Conservation (phyloP, 2,113 vertebrate genomes). For the Dipodomys spectabilis region DNA sequence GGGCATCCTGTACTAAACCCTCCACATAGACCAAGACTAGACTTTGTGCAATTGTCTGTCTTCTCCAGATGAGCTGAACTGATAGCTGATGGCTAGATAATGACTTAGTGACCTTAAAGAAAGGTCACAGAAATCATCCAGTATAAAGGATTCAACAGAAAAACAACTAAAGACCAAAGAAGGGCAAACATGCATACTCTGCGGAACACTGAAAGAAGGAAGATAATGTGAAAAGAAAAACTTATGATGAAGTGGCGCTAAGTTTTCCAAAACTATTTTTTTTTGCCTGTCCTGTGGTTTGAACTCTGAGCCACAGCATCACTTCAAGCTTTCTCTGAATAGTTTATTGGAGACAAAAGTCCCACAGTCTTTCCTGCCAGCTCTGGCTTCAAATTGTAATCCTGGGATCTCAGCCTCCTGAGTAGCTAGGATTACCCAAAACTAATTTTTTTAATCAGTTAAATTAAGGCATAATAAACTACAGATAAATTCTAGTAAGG, state of each 20-base stretch:
- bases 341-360: too few relatives aligned
- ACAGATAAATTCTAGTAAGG: not conserved
- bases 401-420: too few relatives aligned
- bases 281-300: too few relatives aligned
- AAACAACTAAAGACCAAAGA: not conserved
- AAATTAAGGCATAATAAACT: conserved; percentile 24
- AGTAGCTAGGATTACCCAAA: too few relatives aligned
- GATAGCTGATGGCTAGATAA: too few relatives aligned
- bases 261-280: not conserved
- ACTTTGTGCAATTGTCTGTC: too few relatives aligned
- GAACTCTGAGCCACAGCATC: too few relatives aligned
- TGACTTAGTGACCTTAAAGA: not conserved
- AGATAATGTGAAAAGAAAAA: not conserved
- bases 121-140: not conserved
- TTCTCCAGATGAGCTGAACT: not conserved
- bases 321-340: too few relatives aligned
- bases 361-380: too few relatives aligned
- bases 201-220: not conserved
- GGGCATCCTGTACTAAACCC: too few relatives aligned
- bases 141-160: not conserved
- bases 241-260: not conserved
- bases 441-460: not conserved
- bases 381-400: too few relatives aligned
- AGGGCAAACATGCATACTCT: not conserved
- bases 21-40: not conserved